Conservation (phyloP, 2,113 vertebrate genomes). For the Candoia aspera region DNA sequence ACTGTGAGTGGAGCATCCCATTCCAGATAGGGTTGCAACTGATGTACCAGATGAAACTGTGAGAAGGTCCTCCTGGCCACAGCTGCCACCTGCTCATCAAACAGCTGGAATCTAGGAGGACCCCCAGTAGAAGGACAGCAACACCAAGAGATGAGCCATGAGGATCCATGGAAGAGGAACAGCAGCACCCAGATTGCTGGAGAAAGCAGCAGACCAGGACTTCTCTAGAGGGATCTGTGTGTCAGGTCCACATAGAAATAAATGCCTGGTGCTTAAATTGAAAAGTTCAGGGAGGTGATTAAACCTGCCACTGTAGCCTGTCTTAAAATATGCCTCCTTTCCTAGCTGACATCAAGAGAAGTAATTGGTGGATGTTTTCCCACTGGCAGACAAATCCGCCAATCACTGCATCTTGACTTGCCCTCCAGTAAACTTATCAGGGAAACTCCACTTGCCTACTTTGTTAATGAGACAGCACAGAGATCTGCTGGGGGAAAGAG, state of each 20-base stretch:
- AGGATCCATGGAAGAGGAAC: not conserved
- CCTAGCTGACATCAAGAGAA: not conserved
- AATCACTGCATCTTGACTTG: not conserved
- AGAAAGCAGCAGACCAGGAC: not conserved
- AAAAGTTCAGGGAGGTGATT: not conserved
- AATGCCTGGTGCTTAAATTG: not conserved
- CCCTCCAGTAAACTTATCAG: not conserved
- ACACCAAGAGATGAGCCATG: not conserved
- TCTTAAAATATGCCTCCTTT: not conserved
- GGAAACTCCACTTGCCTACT: not conserved
- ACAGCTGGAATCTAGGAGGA: not conserved
- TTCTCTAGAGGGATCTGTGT: not conserved
- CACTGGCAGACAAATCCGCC: not conserved
- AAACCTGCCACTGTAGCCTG: not conserved
- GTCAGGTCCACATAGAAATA: not conserved
- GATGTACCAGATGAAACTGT: not conserved
- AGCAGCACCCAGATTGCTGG: not conserved
- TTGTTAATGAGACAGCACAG: not conserved
- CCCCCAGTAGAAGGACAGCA: not conserved
- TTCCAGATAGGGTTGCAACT: no score
- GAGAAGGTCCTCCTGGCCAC: not conserved
- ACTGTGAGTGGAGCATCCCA: no score
- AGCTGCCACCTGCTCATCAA: not conserved
- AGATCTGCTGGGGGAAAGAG: not conserved
- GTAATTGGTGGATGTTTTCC: not conserved